A percentile compares a stretch with the other conserved stretches of the same genome.
Evolutionary conservation across 2,113 vertebrate species (phyloP).

Genomic region (Tympanuchus pallidicinctus): DNA sequence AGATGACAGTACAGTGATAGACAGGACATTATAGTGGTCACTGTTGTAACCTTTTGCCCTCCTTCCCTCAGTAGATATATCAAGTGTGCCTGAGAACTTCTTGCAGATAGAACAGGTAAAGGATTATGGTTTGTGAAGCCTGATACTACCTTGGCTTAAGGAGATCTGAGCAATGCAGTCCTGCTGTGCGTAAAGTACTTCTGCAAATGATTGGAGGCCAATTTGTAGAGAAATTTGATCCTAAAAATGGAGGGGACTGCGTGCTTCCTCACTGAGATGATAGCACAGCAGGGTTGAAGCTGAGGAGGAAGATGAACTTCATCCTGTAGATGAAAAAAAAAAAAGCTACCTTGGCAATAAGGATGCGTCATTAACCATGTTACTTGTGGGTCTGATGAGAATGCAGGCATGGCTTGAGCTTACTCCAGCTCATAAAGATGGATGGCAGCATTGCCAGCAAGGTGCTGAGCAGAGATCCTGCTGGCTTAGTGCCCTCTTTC

Average conservation of each 20-base stretch:
- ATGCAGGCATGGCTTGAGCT: neutral
- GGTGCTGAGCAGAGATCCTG: neutral
- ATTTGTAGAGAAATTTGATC: neutral
- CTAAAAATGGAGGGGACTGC: fast-evolving
- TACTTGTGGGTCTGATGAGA: neutral
- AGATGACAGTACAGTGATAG: neutral
- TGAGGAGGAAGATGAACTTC: neutral
- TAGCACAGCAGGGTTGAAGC: neutral
- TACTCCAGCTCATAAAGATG: fast-evolving
- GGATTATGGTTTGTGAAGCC: neutral
- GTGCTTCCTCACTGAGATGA: neutral
- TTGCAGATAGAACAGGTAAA: neutral
- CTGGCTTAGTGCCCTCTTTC: neutral
- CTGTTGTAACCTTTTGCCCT: neutral
- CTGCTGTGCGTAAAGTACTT: neutral
- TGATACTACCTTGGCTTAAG: neutral
- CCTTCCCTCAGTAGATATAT: neutral
- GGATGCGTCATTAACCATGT: fast-evolving
- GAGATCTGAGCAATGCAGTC: neutral
- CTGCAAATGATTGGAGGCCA: fast-evolving
- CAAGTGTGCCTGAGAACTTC: neutral
- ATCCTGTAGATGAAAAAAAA: neutral
- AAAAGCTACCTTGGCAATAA: neutral
- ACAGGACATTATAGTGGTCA: neutral
- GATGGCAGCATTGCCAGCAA: neutral